These are phyloP conservation scores for Megalopta genalis DNA, from an alignment of 1,140 invertebrate species.

Conservation along the genomic window DNA sequence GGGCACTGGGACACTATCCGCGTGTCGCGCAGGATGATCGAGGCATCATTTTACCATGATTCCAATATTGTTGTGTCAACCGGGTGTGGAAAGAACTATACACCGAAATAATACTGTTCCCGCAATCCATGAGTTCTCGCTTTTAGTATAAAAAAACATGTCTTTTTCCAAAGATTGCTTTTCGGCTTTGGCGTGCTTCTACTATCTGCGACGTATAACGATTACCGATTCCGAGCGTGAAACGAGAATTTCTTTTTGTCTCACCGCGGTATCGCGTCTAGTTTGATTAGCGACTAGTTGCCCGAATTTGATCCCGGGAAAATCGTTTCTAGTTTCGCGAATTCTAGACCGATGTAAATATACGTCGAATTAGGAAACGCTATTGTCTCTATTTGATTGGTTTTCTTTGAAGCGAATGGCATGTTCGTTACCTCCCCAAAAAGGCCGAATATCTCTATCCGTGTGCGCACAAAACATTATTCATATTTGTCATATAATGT, in stretches of 20 bases:
- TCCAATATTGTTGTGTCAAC: not conserved
- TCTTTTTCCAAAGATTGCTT: constrained; percentile 43
- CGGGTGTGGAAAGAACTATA: no score
- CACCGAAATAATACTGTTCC: not conserved
- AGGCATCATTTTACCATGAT: not conserved
- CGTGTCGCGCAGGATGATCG: not conserved
- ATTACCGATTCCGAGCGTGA: no score
- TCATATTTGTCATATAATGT: not conserved
- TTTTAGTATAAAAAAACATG: constrained; percentile 38
- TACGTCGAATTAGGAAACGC: not conserved
- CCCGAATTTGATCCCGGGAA: not conserved
- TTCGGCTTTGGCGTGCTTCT: constrained; percentile 49
- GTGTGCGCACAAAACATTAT: constrained; percentile 22
- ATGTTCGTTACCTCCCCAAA: constrained; percentile 20
- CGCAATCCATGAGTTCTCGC: constrained; percentile 35
- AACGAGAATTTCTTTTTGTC: no score
- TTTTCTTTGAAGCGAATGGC: constrained; percentile 19
- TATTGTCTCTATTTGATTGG: constrained; percentile 33
- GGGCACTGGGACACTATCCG: not conserved
- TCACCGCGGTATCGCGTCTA: no score
- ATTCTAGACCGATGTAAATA: constrained; percentile 29
- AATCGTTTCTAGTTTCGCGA: no score
- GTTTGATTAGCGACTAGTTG: no score
- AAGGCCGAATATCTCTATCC: constrained; percentile 9
- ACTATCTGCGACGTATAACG: not conserved